A percentile compares a stretch with the other conserved stretches of the same genome.
These are phyloP conservation scores for Tauraco erythrolophus DNA, from an alignment of 2,113 vertebrate species.

Conservation along the genomic window DNA sequence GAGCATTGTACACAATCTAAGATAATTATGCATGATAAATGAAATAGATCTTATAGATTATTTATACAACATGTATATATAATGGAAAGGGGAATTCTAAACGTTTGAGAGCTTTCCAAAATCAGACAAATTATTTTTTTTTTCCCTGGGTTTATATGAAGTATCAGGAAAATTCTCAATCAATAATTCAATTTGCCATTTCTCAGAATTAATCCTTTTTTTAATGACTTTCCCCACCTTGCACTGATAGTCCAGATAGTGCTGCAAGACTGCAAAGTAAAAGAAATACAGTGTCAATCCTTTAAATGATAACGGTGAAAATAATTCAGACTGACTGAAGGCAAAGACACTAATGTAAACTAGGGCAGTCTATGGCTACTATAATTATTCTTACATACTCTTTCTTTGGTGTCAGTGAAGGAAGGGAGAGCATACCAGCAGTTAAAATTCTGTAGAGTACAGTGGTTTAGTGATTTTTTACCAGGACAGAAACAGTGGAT, in stretches of 20 bases:
- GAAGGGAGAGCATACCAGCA: not conserved
- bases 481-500: not conserved
- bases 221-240: not conserved
- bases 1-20: not conserved
- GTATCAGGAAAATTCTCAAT: not conserved
- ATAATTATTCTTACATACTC: not conserved
- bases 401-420: not conserved
- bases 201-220: constrained; percentile 7
- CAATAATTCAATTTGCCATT: not conserved
- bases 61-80: not conserved
- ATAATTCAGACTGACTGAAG: not conserved
- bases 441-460: not conserved
- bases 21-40: not conserved
- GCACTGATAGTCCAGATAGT: not conserved
- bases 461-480: not conserved
- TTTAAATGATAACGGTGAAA: not conserved
- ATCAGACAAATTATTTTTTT: not conserved
- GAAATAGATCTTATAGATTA: not conserved
- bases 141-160: not conserved
- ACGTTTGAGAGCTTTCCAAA: not conserved
- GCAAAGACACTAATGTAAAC: not conserved
- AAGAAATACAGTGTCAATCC: not conserved
- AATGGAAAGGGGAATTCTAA: not conserved
- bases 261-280: not conserved
- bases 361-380: not conserved